Percentiles rank a stretch among this genome's conserved stretches.
Conservation (phyloP, 2,797 vertebrate species). For the Prionace glauca region DNA sequence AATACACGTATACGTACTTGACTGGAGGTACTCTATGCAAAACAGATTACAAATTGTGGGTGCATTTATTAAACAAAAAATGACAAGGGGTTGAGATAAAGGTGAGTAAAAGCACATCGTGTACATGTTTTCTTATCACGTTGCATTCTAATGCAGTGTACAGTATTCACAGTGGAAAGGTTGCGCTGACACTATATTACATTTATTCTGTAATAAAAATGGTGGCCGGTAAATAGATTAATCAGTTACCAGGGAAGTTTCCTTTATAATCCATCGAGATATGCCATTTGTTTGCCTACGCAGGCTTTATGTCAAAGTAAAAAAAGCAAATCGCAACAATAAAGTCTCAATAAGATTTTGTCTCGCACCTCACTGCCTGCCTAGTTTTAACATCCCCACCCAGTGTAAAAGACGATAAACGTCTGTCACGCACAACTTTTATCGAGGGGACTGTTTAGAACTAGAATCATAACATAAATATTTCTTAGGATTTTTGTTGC, state of each 20-base stretch:
- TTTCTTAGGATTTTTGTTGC: background rate
- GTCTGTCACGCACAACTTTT: background rate
- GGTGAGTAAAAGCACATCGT: slow-evolving; percentile 64
- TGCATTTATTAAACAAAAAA: slow-evolving; percentile 58
- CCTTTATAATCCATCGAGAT: background rate
- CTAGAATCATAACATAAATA: too few relatives aligned
- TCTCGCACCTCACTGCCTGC: background rate
- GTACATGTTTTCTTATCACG: slow-evolving; percentile 55
- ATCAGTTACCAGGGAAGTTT: too few relatives aligned
- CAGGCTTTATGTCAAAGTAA: slow-evolving; percentile 14
- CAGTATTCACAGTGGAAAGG: background rate
- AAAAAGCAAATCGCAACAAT: background rate
- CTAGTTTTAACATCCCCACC: background rate
- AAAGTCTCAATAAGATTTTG: background rate
- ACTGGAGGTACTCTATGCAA: slow-evolving; percentile 96
- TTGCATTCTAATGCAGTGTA: slow-evolving; percentile 47
- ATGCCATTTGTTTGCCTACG: background rate
- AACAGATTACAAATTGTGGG: slow-evolving; percentile 63
- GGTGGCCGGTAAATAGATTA: background rate
- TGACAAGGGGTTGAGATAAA: slow-evolving; percentile 51
- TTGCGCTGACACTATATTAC: background rate
- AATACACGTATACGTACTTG: slow-evolving; percentile 45
- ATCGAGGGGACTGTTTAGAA: background rate
- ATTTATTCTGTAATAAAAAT: background rate
- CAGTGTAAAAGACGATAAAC: background rate